A percentile compares a stretch with the other conserved stretches of the same genome.
Evolutionary conservation across 2,888 invertebrate species (phyloP).

Genomic region (Lumbricus terrestris): DNA sequence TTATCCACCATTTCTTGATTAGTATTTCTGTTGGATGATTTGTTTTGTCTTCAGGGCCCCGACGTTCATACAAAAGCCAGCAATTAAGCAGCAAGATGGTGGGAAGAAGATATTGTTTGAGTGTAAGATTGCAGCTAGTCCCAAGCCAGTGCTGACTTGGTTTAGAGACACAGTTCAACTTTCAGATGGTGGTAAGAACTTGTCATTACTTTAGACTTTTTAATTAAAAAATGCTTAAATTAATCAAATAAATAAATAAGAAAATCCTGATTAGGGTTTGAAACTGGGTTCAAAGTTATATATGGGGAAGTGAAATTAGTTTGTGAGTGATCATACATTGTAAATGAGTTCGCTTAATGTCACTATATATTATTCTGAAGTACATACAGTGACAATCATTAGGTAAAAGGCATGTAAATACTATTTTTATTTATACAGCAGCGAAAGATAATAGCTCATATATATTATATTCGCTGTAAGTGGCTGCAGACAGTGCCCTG

Average conservation of each 20-base stretch:
- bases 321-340: neutral
- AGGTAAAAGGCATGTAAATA: neutral
- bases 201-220: neutral
- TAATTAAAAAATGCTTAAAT: neutral
- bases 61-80: conserved; percentile 94
- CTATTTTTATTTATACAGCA: neutral
- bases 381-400: neutral
- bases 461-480: neutral
- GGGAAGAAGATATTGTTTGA: conserved; percentile 93
- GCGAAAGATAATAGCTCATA: neutral
- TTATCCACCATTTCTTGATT: neutral
- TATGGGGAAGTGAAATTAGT: neutral
- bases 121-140: conserved; percentile 95
- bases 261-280: neutral
- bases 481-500: neutral
- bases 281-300: neutral
- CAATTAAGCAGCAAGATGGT: conserved; percentile 93
- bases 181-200: conserved; percentile 39
- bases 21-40: neutral
- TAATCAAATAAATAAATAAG: too few species aligned
- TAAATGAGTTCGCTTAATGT: neutral
- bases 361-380: neutral
- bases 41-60: conserved; percentile 72
- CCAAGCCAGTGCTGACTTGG: conserved; percentile 90
- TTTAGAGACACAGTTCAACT: conserved; percentile 55